A percentile compares a stretch with the other conserved stretches of the same genome.
Conservation (phyloP, 1,140 invertebrate genomes). For the Ganaspis sp. region DNA sequence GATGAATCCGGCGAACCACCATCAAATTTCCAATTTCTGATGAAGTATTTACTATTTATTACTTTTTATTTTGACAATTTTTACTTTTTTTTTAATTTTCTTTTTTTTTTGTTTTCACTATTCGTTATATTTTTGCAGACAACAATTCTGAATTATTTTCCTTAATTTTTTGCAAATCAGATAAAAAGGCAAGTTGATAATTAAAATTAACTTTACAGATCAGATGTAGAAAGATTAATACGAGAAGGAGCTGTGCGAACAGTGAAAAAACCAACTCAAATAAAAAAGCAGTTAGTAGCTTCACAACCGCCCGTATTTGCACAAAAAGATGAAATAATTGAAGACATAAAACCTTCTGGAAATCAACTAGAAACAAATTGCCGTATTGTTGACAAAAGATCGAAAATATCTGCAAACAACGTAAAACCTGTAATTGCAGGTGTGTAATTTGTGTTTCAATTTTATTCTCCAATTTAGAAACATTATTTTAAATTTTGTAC, state of each 20-base stretch:
- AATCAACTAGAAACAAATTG: slow-evolving; percentile 28
- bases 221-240: slow-evolving; percentile 73
- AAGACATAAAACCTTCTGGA: slow-evolving; percentile 35
- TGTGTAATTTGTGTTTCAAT: background rate
- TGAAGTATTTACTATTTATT: slow-evolving; percentile 60
- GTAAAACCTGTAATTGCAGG: background rate
- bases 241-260: slow-evolving; percentile 73
- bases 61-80: too few species aligned
- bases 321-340: slow-evolving; percentile 37
- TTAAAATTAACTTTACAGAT: slow-evolving; percentile 57
- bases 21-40: slow-evolving; percentile 71
- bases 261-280: slow-evolving; percentile 70
- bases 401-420: background rate
- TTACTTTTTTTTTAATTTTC: too few species aligned
- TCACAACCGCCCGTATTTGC: slow-evolving; percentile 50
- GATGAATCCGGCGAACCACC: slow-evolving; percentile 72
- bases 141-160: too few species aligned
- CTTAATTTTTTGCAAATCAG: too few species aligned
- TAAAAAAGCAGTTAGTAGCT: slow-evolving; percentile 64
- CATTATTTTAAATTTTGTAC: background rate
- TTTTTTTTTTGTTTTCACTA: too few species aligned
- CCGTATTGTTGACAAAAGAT: background rate
- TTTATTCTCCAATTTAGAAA: too few species aligned
- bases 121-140: too few species aligned
- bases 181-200: too few species aligned